Base-by-base conservation (phyloP, 2,113 vertebrate genomes). In the Coracopsis vasa region DNA sequence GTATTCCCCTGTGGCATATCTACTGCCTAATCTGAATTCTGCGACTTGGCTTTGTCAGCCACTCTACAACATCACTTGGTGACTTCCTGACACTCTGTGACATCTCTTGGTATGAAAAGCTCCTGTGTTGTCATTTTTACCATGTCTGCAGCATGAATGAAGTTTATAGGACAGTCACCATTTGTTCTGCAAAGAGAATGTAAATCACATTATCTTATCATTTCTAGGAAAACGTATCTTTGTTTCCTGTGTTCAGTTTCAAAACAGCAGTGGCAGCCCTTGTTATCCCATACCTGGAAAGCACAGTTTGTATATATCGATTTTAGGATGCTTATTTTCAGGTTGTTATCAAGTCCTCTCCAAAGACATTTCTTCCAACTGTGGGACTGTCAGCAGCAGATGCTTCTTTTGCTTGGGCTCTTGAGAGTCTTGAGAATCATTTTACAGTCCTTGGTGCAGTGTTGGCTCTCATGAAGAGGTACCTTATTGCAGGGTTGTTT, bases 51-150 rank as follows among this genome's bases (percentile, higher is more conserved):
- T 66, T 37, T 29, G 53, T 56, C 70, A 21, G 65, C 31, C 67
- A 4, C 1, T 2, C 37, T 27, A 21, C 1, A 19, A 13, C 35
- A 27, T 4, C 5, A 42, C 33, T 24, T 27, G 60, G 37, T 92
- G 92, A 28, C 70, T 45, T 56, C n/a, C 15, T 75, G 88, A 31
- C 48, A 2, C 6, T 0, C 61, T 4, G 47, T 35, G 81, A 29
- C 79, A 31, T 19, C 54, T 78, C 48, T 15, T 5, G 14, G 23
- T 27, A 0, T 11, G 54, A 50, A 24, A 20, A 64, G 51, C 53
- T 83, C 41, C 45, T 0, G 3, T 20, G 54, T 1, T 82, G 81
- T 54, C n/a, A 17, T 0, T 35, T 10, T 37, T 71, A 42, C 25
- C 74, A 14, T 8, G 86, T 67, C 79, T 75, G 70, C 25, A 44